Evolutionary conservation across 2,888 invertebrate species (phyloP).

Genomic region (Drosophila mimica): DNA sequence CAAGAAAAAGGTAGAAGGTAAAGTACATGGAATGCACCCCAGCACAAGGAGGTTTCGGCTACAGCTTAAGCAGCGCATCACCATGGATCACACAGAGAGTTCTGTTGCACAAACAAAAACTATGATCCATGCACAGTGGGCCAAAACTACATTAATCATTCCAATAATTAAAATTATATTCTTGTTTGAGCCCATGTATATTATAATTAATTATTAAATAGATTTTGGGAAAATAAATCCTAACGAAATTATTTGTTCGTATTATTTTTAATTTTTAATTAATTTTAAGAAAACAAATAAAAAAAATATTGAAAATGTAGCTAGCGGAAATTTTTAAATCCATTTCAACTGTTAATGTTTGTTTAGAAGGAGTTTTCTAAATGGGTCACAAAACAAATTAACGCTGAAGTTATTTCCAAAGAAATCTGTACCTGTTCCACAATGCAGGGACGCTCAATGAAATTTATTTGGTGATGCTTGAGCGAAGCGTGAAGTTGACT

Average conservation of each 20-base stretch:
- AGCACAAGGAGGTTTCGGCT: conserved; percentile 46
- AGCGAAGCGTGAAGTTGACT: conserved; percentile 83
- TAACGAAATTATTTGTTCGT: background rate
- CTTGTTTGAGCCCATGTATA: background rate
- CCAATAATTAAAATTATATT: background rate
- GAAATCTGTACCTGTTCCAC: conserved; percentile 34
- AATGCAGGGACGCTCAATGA: conserved; percentile 79
- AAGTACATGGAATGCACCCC: conserved; percentile 72
- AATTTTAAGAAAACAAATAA: background rate
- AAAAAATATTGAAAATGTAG: background rate
- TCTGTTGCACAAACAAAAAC: conserved; percentile 42
- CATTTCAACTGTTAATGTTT: background rate
- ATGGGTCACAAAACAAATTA: too few relatives aligned
- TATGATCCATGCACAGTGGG: conserved; percentile 35
- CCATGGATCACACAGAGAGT: conserved; percentile 75
- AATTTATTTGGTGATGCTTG: conserved; percentile 84
- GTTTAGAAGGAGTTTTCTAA: too few relatives aligned
- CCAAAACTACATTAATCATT: background rate
- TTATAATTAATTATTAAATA: background rate
- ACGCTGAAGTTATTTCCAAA: too few relatives aligned
- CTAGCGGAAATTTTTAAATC: background rate
- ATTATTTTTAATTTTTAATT: background rate
- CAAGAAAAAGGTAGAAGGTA: conserved; percentile 46
- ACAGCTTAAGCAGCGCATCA: conserved; percentile 54
- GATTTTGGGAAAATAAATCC: background rate